Percentiles rank a stretch among this genome's conserved stretches.
phyloP scores from a whole-genome alignment of 2,113 vertebrate genomes.

The Thinocorus orbignyianus region DNA sequence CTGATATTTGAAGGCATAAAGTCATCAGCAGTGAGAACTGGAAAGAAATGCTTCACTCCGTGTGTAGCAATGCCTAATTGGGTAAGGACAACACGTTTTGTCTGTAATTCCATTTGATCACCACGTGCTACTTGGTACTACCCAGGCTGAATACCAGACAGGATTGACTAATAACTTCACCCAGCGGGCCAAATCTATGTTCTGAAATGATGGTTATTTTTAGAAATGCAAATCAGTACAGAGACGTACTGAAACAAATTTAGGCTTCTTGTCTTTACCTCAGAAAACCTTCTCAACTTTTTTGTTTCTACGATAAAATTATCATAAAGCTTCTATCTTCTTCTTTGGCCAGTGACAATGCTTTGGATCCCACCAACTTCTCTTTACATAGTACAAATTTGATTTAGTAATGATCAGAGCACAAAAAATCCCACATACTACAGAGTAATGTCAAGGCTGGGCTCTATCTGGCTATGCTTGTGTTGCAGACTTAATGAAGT shows the following conservation, averaged over 20 bases:
- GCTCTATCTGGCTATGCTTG: rapidly evolving
- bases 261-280: not conserved
- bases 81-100: not conserved
- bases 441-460: not conserved
- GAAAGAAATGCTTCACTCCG: not conserved
- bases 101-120: not conserved
- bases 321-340: not conserved
- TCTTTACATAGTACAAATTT: not conserved
- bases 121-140: not conserved
- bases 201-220: constrained; percentile 18
- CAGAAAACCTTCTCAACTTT: not conserved
- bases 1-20: not conserved
- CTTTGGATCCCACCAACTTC: not conserved
- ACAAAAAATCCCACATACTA: not conserved
- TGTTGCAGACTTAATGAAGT: not conserved
- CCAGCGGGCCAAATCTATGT: not conserved
- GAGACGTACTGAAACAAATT: not conserved
- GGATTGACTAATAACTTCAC: constrained; percentile 1
- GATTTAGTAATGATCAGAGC: not conserved
- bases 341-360: not conserved
- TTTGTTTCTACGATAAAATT: not conserved
- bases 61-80: not conserved
- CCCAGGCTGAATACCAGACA: not conserved
- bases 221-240: not conserved
- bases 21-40: not conserved